Evolutionary conservation across 2,888 invertebrate species (phyloP).

Genomic region (Drosophila monieri): DNA sequence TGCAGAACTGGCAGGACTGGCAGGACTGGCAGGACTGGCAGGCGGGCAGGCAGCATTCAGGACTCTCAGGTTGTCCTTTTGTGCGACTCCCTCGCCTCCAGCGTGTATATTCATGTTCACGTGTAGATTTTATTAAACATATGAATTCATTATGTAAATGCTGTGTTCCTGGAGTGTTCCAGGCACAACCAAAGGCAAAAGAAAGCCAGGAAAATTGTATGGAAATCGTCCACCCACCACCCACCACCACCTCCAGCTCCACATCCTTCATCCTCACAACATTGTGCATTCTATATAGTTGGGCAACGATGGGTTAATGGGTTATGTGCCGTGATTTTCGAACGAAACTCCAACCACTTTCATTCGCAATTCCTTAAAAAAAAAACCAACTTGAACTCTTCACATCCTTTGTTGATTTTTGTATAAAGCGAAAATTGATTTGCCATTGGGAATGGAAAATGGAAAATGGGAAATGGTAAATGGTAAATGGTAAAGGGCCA

Average conservation of each 20-base stretch:
- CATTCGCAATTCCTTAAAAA: constrained; percentile 6
- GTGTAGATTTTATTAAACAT: constrained; percentile 79
- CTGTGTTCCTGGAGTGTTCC: constrained; percentile 1
- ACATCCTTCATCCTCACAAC: constrained; percentile 19
- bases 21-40: background rate
- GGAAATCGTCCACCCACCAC: constrained; percentile 57
- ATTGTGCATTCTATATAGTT: constrained; percentile 49
- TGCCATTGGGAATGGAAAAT: constrained; percentile 57
- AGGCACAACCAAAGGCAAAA: constrained; percentile 27
- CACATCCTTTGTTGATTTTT: constrained; percentile 66
- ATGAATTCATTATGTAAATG: constrained; percentile 81
- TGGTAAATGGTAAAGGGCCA: background rate
- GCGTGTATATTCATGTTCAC: constrained; percentile 63
- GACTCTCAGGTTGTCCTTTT: constrained; percentile 50
- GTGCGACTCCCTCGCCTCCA: constrained; percentile 14
- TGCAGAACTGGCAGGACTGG: background rate
- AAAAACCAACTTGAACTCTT: constrained; percentile 17
- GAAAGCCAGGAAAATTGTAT: constrained; percentile 59
- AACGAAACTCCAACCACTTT: constrained; percentile 21
- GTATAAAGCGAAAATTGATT: constrained; percentile 74
- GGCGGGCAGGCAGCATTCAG: constrained; percentile 16
- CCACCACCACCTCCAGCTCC: no score
- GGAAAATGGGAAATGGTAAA: constrained; percentile 12
- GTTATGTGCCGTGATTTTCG: constrained; percentile 75
- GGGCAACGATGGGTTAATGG: constrained; percentile 67